Evolutionary conservation across 2,888 invertebrate genomes (phyloP).

Genomic region (Philereme vetulata): DNA sequence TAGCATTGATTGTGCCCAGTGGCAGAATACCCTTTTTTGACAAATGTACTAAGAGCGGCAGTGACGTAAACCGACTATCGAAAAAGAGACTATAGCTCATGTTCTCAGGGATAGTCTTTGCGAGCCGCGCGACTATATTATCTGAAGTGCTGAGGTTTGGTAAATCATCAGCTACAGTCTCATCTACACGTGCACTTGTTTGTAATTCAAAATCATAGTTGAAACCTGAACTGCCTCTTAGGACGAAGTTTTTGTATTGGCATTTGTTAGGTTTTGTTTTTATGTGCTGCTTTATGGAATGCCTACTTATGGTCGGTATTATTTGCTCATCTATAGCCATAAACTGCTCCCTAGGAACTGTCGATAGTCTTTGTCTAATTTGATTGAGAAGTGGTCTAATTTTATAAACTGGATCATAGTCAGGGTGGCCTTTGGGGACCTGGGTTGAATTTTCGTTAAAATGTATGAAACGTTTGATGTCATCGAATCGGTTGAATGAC

Average conservation of each 20-base stretch:
- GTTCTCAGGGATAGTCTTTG: slow-evolving; percentile 15
- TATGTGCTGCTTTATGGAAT: slow-evolving; percentile 46
- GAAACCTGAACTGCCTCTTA: slow-evolving; percentile 49
- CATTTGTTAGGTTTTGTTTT: slow-evolving; percentile 46
- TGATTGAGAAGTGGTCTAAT: slow-evolving; percentile 15
- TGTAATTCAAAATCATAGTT: slow-evolving; percentile 37
- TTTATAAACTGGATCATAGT: slow-evolving; percentile 14
- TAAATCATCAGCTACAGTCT: not conserved
- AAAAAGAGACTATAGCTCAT: slow-evolving; percentile 9
- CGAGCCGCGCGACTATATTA: slow-evolving; percentile 17
- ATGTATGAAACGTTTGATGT: slow-evolving; percentile 17
- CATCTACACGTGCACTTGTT: slow-evolving; percentile 7
- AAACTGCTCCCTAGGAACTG: slow-evolving; percentile 40
- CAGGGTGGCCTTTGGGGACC: slow-evolving; percentile 21
- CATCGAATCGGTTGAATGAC: slow-evolving; percentile 14
- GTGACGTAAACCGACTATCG: slow-evolving; percentile 8
- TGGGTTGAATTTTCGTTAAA: slow-evolving; percentile 12
- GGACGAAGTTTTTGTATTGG: slow-evolving; percentile 48
- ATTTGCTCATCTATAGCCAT: slow-evolving; percentile 52
- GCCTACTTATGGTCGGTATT: slow-evolving; percentile 47
- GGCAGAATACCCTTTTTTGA: slow-evolving; percentile 17
- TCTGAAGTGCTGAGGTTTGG: slow-evolving; percentile 7
- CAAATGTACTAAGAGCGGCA: slow-evolving; percentile 8
- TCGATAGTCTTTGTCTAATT: slow-evolving; percentile 26
- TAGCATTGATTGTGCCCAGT: slow-evolving; percentile 19